phyloP scores from a whole-genome alignment of 2,888 invertebrate species.

The Pristionchus fissidentatus region DNA sequence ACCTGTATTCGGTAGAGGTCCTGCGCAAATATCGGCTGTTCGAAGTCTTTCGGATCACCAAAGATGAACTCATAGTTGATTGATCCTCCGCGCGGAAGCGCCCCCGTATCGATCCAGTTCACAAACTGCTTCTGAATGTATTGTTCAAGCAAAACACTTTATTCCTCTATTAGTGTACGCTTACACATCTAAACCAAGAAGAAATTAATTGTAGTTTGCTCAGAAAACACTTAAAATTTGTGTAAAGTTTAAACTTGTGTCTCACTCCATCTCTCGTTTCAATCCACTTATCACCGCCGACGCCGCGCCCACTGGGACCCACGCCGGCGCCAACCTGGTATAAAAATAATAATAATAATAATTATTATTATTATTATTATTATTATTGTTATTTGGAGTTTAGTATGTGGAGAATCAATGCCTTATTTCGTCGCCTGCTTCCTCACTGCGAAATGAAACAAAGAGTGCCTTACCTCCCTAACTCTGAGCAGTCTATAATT shows the following conservation, averaged over 20 bases:
- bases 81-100: not conserved
- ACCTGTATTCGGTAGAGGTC: conserved; percentile 44
- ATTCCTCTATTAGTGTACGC: not conserved
- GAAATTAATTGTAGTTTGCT: not conserved
- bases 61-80: conserved; percentile 43
- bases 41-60: conserved; percentile 43
- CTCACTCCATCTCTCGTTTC: conserved; percentile 19
- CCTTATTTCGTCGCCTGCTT: not conserved
- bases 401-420: too few relatives aligned
- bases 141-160: not conserved
- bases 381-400: too few relatives aligned
- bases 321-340: not conserved
- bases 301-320: conserved; percentile 13
- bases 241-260: not conserved
- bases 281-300: conserved; percentile 32
- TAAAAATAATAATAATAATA: not conserved
- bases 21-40: conserved; percentile 45
- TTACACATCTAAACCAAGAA: not conserved
- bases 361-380: too few relatives aligned
- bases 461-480: not conserved
- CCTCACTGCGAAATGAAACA: not conserved
- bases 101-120: conserved; percentile 42
- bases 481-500: conserved; percentile 24
- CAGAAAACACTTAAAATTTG: not conserved
- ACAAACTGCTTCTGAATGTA: not conserved